A percentile compares a stretch with the other conserved stretches of the same genome.
These are phyloP conservation scores for Tonatia bakeri DNA, from an alignment of 2,113 vertebrate genomes.

Conservation along the genomic window DNA sequence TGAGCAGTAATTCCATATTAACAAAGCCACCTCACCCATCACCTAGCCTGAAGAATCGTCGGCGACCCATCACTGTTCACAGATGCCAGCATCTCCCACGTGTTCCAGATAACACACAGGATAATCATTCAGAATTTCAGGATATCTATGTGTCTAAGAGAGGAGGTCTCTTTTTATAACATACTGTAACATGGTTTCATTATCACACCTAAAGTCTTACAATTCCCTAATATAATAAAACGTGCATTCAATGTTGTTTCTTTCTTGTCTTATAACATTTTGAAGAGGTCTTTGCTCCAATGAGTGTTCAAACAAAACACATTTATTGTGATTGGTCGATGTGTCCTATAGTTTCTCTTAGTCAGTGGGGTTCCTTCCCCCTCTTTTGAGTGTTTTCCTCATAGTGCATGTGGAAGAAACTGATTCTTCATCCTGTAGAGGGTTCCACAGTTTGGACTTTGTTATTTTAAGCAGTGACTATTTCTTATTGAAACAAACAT, in stretches of 20 bases:
- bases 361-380: neutral
- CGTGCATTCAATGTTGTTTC: neutral
- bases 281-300: neutral
- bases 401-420: neutral
- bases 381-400: neutral
- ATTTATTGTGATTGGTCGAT: too few relatives aligned
- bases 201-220: neutral
- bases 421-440: neutral
- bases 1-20: fast-evolving
- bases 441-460: neutral
- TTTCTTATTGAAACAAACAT: neutral
- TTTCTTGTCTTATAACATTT: neutral
- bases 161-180: neutral
- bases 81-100: neutral
- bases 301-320: neutral
- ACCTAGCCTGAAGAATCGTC: neutral
- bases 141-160: neutral
- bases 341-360: too few relatives aligned
- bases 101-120: neutral
- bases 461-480: neutral
- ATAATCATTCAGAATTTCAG: neutral
- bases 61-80: neutral
- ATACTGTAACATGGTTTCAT: neutral
- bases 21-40: neutral
- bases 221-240: neutral